Evolutionary conservation across 2,888 invertebrate genomes (phyloP), one percentile per base, ranked within the genome.

Genomic region (Drosophila anceps): DNA sequence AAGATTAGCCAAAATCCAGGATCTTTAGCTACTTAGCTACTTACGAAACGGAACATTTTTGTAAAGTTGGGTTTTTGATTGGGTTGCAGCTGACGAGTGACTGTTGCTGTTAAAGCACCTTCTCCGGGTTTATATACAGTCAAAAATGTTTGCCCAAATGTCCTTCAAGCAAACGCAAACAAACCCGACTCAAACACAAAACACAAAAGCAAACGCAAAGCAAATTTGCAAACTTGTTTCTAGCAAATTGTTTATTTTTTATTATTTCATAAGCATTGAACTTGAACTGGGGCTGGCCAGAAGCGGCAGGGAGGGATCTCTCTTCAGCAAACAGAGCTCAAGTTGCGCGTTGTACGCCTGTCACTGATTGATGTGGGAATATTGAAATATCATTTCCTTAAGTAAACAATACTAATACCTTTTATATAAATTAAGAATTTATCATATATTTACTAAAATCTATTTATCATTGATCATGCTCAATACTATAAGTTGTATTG

Each of bases 31-130:
- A 1, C 12, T 2, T 6, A 1, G 20, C 27, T 67, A 91, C 92
- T 91, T 83, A 93, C 93, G 82, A 91, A 91, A 85, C 93, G 92
- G 89, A 91, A 92, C 93, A 93, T 93, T 67, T 87, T 87, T 91
- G 4, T 76, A 69, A 29, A 27, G 37, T 58, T 59, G 35, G 51
- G 18, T 48, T 51, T 57, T 73, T 37, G 54, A 63, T 55, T 51
- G 33, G 27, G 18, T 20, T 53, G 57, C 75, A 79, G 81, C 76
- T 82, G 70, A 65, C 60, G 65, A 77, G 59, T 64, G 74, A 84
- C 84, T 84, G 87, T 46, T 88, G 87, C 68, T 84, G 82, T 69
- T 73, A 41, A 33, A 48, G 44, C 48, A 20, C 1, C 31, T 35
- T 24, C 12, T 18, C 41, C 12, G 15, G 55, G 48, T 65, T 73